Base-by-base conservation (phyloP, 1,140 invertebrate species). In the Scaptomyza pallida region DNA sequence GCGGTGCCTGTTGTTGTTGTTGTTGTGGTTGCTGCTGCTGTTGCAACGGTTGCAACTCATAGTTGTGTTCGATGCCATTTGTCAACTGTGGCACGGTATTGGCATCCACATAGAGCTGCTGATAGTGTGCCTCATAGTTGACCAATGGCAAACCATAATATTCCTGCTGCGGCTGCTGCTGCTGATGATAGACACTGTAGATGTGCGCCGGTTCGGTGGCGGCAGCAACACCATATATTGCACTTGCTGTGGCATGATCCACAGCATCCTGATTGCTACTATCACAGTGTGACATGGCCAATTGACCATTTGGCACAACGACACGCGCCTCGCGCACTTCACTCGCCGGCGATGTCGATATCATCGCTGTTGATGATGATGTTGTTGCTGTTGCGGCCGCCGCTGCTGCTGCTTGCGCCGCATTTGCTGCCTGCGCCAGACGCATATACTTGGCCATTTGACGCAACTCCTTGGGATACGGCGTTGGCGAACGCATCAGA, bases 391-490 rank as follows among this genome's bases (percentile, higher is more conserved):
- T 41, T 19, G 51, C 30, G 3, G 45, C 35, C 3, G 43, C 26
- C 10, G 71, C 45, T 44, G 69, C 48, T 23, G 77, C 35, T 5
- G 43, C 26, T n/a, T 64, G 40, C 40, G 69, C 48, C 17, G 77
- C 44, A 33, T 61, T 67, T 15, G 75, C 63, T n/a, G 65, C 81
- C 51, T 89, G 77, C 12, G 78, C 74, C 48, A 77, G 81, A 3
- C 83, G 61, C 45, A 88, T 92, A 78, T 97, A 96, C 90, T 96
- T 96, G 17, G 96, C 96, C 89, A 97, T 94, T 72, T 95, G 96
- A 83, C 95, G 94, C 73, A 98, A 93, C 92, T 98, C 97, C 93
- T 98, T 98, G 45, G 60, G 97, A 92, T 98, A 98, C 23, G 97
- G 97, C 67, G 97, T 98, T 23, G 97, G 97, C 61, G 96, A 96